Conservation (phyloP, 2,797 vertebrate species). For the Pangasius sanitwongsei region DNA sequence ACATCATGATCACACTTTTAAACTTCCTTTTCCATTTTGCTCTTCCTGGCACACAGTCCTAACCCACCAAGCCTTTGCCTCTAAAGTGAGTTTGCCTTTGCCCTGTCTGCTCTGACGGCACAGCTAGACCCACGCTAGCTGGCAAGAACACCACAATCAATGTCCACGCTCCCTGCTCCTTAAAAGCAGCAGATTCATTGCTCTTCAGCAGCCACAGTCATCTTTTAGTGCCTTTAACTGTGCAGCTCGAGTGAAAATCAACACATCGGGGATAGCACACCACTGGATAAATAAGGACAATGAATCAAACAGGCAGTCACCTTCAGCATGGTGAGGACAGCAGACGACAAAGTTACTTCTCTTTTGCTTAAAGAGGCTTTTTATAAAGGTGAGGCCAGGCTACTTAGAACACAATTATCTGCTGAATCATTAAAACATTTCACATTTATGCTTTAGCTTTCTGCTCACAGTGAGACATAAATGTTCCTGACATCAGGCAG, state of each 20-base stretch:
- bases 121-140: constrained; percentile 5
- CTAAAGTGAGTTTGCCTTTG: neutral
- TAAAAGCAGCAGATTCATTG: constrained; percentile 49
- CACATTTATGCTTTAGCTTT: constrained; percentile 13
- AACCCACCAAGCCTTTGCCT: neutral
- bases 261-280: constrained; percentile 18
- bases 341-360: constrained; percentile 7
- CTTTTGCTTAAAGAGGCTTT: constrained; percentile 21
- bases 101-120: constrained; percentile 9
- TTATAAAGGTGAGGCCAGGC: neutral
- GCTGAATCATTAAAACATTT: constrained; percentile 15
- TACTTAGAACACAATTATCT: constrained; percentile 9
- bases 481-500: constrained; percentile 33
- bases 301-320: constrained; percentile 37
- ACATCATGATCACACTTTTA: neutral
- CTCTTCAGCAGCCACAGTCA: constrained; percentile 38
- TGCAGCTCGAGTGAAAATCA: constrained; percentile 50
- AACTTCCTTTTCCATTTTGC: neutral
- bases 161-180: constrained; percentile 32
- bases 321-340: constrained; percentile 40
- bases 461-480: constrained; percentile 20
- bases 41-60: neutral
- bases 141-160: constrained; percentile 41
- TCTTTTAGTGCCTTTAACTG: constrained; percentile 46
- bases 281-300: constrained; percentile 39